These are phyloP conservation scores for Cygnus atratus DNA, from an alignment of 2,113 vertebrate genomes.

Conservation along the genomic window DNA sequence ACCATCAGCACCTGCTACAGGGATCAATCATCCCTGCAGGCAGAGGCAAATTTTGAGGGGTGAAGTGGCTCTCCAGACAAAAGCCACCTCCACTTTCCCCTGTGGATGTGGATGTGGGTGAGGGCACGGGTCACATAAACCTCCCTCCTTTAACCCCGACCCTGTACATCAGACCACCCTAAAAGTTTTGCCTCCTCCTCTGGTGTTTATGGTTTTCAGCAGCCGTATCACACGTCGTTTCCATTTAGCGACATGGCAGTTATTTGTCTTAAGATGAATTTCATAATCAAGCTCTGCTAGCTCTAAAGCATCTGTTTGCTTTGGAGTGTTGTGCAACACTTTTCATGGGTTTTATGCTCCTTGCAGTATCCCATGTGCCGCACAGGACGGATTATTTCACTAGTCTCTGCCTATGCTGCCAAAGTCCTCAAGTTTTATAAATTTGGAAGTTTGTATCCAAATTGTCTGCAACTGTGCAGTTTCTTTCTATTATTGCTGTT, in stretches of 20 bases:
- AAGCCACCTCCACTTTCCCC: neutral
- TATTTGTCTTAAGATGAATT: neutral
- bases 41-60: neutral
- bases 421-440: neutral
- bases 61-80: neutral
- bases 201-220: neutral
- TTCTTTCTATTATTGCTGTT: neutral
- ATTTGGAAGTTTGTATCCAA: neutral
- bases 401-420: neutral
- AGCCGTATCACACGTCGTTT: neutral
- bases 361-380: neutral
- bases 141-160: neutral
- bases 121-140: neutral
- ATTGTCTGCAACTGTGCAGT: neutral
- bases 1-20: neutral
- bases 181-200: neutral
- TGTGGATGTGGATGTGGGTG: neutral
- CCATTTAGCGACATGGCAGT: neutral
- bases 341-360: neutral
- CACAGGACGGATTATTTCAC: neutral
- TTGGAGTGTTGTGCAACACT: neutral
- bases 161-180: neutral
- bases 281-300: neutral
- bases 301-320: neutral
- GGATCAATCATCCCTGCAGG: rapidly evolving